phyloP scores from a whole-genome alignment of 2,113 vertebrate genomes.

The Trogon surrucura region DNA sequence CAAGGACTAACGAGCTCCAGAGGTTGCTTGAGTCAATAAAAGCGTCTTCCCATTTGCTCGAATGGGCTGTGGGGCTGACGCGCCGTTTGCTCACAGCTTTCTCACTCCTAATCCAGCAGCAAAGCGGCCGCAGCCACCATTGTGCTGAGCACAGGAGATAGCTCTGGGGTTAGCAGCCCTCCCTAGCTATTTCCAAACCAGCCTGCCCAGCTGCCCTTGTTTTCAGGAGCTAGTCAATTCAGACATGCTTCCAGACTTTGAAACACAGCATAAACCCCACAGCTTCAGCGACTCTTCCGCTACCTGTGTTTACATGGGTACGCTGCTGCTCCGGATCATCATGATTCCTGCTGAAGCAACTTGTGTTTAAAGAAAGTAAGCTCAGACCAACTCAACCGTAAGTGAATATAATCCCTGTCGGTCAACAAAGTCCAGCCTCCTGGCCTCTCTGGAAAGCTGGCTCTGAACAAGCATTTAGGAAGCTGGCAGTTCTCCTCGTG shows the following conservation, averaged over 20 bases:
- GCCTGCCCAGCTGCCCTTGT: background rate
- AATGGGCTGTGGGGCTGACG: background rate
- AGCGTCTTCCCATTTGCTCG: background rate
- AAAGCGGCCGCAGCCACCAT: background rate
- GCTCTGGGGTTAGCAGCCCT: background rate
- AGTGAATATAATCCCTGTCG: background rate
- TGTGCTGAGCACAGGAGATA: background rate
- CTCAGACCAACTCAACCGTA: background rate
- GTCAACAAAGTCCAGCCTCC: background rate
- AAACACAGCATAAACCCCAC: background rate
- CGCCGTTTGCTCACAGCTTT: background rate
- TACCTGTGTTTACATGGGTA: background rate
- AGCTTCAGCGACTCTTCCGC: background rate
- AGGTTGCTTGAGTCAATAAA: background rate
- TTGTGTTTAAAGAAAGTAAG: background rate
- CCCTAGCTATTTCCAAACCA: background rate
- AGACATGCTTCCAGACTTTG: background rate
- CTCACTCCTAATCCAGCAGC: background rate
- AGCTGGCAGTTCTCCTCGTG: slow-evolving; percentile 50
- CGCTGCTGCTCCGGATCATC: background rate
- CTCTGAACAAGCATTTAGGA: slow-evolving; percentile 22
- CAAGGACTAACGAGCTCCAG: background rate
- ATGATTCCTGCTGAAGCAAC: background rate
- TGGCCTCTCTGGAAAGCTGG: background rate
- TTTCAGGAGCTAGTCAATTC: background rate